A percentile compares a stretch with the other conserved stretches of the same genome.
phyloP scores from a whole-genome alignment of 2,888 invertebrate genomes.

The Pristionchus arcanus region DNA sequence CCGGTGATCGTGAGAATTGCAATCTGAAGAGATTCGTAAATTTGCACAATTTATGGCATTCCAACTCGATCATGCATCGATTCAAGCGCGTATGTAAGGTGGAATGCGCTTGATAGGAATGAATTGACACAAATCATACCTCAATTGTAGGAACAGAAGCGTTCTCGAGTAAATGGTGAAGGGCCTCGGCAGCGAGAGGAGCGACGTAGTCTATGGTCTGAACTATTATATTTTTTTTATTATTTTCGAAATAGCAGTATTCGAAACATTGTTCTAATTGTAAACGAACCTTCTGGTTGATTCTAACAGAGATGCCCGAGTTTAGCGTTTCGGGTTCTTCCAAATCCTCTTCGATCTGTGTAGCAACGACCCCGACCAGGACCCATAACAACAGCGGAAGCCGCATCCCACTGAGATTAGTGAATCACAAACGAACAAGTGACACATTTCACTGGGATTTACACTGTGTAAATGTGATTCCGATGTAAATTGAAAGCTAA shows the following conservation, averaged over 20 bases:
- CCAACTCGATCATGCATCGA: too few relatives aligned
- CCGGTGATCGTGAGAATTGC: conserved; percentile 36
- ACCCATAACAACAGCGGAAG: background rate
- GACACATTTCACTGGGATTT: too few relatives aligned
- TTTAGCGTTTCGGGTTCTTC: conserved; percentile 21
- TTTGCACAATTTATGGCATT: background rate
- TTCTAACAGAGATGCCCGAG: conserved; percentile 16
- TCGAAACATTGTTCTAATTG: too few relatives aligned
- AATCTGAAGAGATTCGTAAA: background rate
- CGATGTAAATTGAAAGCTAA: too few relatives aligned
- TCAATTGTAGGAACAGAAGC: conserved; percentile 28
- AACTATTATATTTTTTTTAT: background rate
- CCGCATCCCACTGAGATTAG: background rate
- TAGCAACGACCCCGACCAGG: background rate
- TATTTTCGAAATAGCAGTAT: background rate
- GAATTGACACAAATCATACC: background rate
- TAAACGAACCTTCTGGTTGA: conserved; percentile 13
- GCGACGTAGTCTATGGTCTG: conserved; percentile 41
- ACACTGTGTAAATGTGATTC: too few relatives aligned
- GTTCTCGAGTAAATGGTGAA: conserved; percentile 42
- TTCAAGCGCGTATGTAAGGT: too few relatives aligned
- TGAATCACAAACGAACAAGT: background rate
- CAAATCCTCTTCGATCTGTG: background rate
- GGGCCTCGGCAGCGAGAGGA: conserved; percentile 18
- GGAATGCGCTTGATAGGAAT: too few relatives aligned